A percentile compares a stretch with the other conserved stretches of the same genome.
These are phyloP conservation scores for Aldrovandia affinis DNA, from an alignment of 2,797 vertebrate genomes.

Conservation along the genomic window DNA sequence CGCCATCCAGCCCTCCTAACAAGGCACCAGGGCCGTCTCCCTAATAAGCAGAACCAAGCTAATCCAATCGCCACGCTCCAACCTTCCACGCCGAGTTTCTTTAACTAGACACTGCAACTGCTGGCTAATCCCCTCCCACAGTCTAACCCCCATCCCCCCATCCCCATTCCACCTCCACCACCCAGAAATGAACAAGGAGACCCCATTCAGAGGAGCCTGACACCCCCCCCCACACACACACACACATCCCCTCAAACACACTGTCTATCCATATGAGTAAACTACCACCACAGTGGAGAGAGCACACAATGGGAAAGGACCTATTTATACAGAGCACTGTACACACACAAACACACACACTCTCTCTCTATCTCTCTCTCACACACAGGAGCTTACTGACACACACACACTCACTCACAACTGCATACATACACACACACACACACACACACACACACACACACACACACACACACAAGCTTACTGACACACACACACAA, in stretches of 20 bases:
- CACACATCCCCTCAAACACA: slow-evolving; percentile 22
- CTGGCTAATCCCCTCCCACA: slow-evolving; percentile 69
- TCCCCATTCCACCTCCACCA: neutral
- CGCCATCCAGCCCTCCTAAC: slow-evolving; percentile 78
- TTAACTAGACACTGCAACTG: slow-evolving; percentile 77
- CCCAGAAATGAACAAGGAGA: no score
- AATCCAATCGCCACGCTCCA: slow-evolving; percentile 83
- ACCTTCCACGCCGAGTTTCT: slow-evolving; percentile 69
- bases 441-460: slow-evolving; percentile 17
- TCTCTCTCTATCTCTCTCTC: no score
- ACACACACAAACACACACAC: slow-evolving; percentile 20
- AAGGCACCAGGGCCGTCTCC: slow-evolving; percentile 75
- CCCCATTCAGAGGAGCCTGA: neutral
- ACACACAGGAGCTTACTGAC: no score
- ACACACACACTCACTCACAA: neutral
- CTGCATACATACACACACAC: neutral
- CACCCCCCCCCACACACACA: neutral
- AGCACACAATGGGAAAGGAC: neutral
- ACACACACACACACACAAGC: neutral
- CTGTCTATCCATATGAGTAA: slow-evolving; percentile 19
- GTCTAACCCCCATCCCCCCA: neutral
- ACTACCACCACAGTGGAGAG: neutral
- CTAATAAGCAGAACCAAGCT: slow-evolving; percentile 84
- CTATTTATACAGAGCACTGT: neutral
- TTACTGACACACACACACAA: neutral